A percentile compares a stretch with the other conserved stretches of the same genome.
Conservation (phyloP, 2,797 vertebrate species). For the Cyprinella venusta region DNA sequence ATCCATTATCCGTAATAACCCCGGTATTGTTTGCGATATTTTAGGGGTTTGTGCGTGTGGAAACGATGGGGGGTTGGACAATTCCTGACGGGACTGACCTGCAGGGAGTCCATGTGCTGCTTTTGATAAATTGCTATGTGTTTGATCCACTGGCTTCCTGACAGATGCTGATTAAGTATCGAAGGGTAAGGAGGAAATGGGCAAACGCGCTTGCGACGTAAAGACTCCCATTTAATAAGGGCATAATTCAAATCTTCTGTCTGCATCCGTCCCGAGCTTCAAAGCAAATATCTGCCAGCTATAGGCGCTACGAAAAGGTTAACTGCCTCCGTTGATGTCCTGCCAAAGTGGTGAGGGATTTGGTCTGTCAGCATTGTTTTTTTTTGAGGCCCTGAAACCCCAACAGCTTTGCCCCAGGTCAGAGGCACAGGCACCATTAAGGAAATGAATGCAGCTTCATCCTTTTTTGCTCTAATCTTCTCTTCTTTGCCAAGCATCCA, state of each 20-base stretch:
- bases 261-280: constrained; percentile 17
- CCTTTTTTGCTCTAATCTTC: constrained; percentile 35
- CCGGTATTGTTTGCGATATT: constrained; percentile 35
- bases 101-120: constrained; percentile 19
- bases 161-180: constrained; percentile 66
- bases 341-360: constrained; percentile 38
- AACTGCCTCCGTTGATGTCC: constrained; percentile 50
- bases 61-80: neutral
- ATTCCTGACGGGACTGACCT: constrained; percentile 30
- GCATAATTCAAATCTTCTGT: constrained; percentile 59
- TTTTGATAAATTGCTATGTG: constrained; percentile 54
- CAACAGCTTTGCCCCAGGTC: constrained; percentile 11
- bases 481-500: constrained; percentile 31
- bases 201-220: constrained; percentile 53
- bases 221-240: constrained; percentile 51
- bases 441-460: constrained; percentile 50
- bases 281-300: constrained; percentile 26
- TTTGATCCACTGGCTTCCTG: constrained; percentile 55
- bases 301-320: constrained; percentile 53
- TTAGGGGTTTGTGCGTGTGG: constrained; percentile 14
- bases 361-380: constrained; percentile 34
- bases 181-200: constrained; percentile 50
- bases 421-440: constrained; percentile 47
- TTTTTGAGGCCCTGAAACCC: constrained; percentile 31
- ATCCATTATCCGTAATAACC: constrained; percentile 55